Evolutionary conservation across 2,888 invertebrate species (phyloP).

Genomic region (Melitaea athalia): DNA sequence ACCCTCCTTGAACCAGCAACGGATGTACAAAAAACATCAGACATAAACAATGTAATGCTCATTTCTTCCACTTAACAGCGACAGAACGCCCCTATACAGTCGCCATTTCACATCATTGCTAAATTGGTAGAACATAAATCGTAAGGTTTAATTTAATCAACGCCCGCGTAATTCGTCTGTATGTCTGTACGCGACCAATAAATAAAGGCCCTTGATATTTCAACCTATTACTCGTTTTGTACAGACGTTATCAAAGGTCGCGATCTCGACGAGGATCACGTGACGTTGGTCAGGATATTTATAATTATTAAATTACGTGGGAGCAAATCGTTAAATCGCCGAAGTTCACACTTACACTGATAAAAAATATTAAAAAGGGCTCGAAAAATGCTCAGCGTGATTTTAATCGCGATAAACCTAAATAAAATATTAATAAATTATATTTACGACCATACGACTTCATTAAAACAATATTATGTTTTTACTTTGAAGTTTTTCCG

Average conservation of each 20-base stretch:
- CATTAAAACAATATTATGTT: not conserved
- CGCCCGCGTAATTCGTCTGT: slow-evolving; percentile 64
- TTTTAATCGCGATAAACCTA: slow-evolving; percentile 3
- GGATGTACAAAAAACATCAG: slow-evolving; percentile 24
- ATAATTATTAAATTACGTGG: slow-evolving; percentile 67
- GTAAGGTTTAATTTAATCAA: slow-evolving; percentile 80
- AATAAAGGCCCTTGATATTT: slow-evolving; percentile 51
- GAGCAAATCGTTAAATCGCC: slow-evolving; percentile 50
- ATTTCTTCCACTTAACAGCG: slow-evolving; percentile 61
- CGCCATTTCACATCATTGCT: slow-evolving; percentile 76
- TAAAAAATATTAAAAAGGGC: slow-evolving; percentile 48
- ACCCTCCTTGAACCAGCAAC: slow-evolving; percentile 16
- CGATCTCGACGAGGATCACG: slow-evolving; percentile 35
- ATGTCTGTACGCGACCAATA: slow-evolving; percentile 50
- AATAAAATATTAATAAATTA: not conserved
- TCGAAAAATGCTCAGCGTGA: slow-evolving; percentile 13
- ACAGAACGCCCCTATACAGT: slow-evolving; percentile 65
- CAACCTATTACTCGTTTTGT: slow-evolving; percentile 37
- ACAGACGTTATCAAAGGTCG: slow-evolving; percentile 43
- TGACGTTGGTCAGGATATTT: slow-evolving; percentile 36
- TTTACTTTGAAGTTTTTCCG: not conserved
- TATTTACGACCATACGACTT: not conserved
- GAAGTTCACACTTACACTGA: slow-evolving; percentile 49
- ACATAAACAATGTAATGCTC: slow-evolving; percentile 42
- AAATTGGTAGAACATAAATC: slow-evolving; percentile 78